Conservation (phyloP, 2,797 vertebrate species). For the Eulemur rubriventer region DNA sequence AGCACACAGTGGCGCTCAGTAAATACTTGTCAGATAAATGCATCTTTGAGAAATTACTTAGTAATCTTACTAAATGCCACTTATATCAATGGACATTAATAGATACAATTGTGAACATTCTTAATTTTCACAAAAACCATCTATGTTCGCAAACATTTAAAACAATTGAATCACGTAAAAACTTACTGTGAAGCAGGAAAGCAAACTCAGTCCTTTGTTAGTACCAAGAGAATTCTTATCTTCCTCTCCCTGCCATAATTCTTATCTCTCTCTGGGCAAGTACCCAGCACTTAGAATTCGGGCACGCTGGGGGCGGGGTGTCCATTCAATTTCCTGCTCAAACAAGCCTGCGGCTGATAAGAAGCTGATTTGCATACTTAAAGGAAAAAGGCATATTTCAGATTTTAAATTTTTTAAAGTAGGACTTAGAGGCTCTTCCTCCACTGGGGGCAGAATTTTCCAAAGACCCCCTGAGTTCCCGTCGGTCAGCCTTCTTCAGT, state of each 20-base stretch:
- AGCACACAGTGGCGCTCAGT: no score
- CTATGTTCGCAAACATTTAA: neutral
- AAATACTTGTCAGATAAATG: neutral
- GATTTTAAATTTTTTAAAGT: neutral
- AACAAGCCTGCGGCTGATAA: neutral
- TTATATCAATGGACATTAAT: neutral
- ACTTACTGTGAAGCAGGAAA: neutral
- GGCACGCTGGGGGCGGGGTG: neutral
- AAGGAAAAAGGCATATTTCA: neutral
- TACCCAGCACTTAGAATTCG: neutral
- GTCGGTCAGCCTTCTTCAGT: accelerated
- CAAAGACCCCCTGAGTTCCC: neutral
- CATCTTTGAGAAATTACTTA: neutral
- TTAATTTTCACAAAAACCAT: neutral
- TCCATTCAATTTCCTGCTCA: neutral
- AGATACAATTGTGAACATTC: neutral
- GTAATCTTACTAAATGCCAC: neutral
- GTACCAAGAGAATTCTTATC: neutral
- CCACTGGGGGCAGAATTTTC: neutral
- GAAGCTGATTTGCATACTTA: neutral
- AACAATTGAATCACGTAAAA: neutral
- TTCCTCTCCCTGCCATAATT: neutral
- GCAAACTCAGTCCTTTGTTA: neutral
- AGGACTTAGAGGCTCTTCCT: neutral
- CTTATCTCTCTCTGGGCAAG: neutral